These are phyloP conservation scores for Burhinus bistriatus DNA, from an alignment of 2,113 vertebrate species.

Conservation along the genomic window DNA sequence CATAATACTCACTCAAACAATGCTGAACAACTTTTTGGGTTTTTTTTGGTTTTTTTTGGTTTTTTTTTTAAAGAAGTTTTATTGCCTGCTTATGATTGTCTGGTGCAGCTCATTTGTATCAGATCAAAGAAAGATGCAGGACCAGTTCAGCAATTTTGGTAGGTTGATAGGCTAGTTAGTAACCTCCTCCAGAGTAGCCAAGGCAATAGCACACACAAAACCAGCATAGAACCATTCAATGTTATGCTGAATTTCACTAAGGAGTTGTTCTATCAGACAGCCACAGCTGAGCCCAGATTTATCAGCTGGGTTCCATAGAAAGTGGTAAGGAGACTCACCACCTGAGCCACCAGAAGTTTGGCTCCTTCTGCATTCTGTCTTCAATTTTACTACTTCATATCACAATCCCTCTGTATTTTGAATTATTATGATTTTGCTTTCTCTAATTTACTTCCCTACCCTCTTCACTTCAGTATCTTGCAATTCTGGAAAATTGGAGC, in stretches of 20 bases:
- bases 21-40: neutral
- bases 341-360: neutral
- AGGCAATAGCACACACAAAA: neutral
- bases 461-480: neutral
- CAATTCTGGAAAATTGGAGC: neutral
- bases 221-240: neutral
- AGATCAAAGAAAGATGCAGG: neutral
- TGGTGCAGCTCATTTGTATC: neutral
- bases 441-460: neutral
- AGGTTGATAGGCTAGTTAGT: neutral
- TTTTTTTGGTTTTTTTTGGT: neutral
- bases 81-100: neutral
- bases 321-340: neutral
- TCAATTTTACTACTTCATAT: neutral
- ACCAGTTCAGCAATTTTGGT: neutral
- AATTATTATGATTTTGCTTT: neutral
- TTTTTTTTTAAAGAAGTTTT: neutral
- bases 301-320: neutral
- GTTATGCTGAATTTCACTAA: neutral
- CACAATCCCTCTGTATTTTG: neutral
- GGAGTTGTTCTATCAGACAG: neutral
- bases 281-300: neutral
- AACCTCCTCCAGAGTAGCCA: neutral
- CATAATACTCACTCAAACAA: neutral
- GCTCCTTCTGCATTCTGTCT: neutral